Conservation (phyloP, 2,113 vertebrate species). For the Platycercus adscitus region DNA sequence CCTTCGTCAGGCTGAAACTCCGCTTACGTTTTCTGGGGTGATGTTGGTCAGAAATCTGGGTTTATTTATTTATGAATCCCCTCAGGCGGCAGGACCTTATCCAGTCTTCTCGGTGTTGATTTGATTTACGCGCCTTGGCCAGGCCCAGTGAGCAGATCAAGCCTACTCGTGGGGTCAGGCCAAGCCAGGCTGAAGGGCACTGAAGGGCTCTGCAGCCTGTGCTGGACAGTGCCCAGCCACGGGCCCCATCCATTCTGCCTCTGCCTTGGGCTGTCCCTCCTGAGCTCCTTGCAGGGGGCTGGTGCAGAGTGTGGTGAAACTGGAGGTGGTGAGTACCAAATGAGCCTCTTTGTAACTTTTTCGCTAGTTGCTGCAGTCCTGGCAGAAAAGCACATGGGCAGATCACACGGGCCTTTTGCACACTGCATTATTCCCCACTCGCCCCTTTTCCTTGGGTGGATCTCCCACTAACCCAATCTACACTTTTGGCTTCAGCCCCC, state of each 20-base stretch:
- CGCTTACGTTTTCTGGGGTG: accelerated
- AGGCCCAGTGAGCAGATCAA: neutral
- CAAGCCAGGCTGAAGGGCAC: neutral
- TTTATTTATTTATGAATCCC: neutral
- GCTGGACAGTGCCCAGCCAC: accelerated
- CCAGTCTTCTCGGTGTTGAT: neutral
- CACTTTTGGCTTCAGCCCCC: neutral
- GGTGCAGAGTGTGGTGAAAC: neutral
- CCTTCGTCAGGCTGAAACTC: neutral
- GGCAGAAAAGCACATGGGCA: neutral
- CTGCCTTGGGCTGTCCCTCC: accelerated
- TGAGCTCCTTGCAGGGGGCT: neutral
- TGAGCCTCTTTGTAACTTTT: neutral
- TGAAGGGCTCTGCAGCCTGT: neutral
- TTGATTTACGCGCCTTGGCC: neutral
- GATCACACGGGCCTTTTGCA: neutral
- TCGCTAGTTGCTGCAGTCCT: neutral
- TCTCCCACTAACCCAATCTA: neutral
- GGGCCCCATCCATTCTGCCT: neutral
- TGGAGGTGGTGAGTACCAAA: neutral
- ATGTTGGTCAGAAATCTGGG: neutral
- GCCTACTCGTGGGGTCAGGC: neutral
- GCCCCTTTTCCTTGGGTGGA: neutral
- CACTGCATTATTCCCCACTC: neutral
- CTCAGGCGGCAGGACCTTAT: accelerated